phyloP scores from a whole-genome alignment of 2,888 invertebrate genomes.

The Acanthosepion pharaonis region DNA sequence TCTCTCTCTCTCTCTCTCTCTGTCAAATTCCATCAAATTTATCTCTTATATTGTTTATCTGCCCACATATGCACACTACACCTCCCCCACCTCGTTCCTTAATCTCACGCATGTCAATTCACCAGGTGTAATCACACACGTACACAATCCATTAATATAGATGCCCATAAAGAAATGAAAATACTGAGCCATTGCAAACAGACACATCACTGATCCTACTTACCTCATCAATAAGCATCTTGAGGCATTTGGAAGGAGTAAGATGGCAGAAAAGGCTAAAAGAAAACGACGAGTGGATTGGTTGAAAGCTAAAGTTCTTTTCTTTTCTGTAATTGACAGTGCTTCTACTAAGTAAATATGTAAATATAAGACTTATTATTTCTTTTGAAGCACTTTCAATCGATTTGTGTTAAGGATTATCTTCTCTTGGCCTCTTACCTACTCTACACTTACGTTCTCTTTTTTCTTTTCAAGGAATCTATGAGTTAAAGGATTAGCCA shows the following conservation, averaged over 20 bases:
- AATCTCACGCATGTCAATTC: background rate
- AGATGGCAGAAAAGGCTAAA: background rate
- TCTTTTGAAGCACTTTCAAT: constrained; percentile 20
- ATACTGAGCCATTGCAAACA: constrained; percentile 15
- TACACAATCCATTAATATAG: background rate
- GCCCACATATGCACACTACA: too few species aligned
- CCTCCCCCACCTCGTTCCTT: too few species aligned
- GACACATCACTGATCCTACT: constrained; percentile 10
- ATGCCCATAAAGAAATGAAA: background rate
- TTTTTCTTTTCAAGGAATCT: background rate
- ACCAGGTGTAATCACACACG: background rate
- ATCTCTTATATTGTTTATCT: too few species aligned
- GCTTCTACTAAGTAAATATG: constrained; percentile 33
- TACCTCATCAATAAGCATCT: constrained; percentile 8
- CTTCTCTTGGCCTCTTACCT: background rate
- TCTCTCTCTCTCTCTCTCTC: too few species aligned
- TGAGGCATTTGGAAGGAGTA: background rate
- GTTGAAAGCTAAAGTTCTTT: background rate
- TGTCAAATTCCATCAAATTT: too few species aligned
- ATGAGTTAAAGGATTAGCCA: constrained; percentile 1
- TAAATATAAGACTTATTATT: background rate
- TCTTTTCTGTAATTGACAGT: background rate
- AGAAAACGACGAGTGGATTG: background rate
- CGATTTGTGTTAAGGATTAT: background rate
- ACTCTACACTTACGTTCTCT: too few species aligned